Conservation (phyloP, 2,888 invertebrate genomes). For the Acrobasis suavella region DNA sequence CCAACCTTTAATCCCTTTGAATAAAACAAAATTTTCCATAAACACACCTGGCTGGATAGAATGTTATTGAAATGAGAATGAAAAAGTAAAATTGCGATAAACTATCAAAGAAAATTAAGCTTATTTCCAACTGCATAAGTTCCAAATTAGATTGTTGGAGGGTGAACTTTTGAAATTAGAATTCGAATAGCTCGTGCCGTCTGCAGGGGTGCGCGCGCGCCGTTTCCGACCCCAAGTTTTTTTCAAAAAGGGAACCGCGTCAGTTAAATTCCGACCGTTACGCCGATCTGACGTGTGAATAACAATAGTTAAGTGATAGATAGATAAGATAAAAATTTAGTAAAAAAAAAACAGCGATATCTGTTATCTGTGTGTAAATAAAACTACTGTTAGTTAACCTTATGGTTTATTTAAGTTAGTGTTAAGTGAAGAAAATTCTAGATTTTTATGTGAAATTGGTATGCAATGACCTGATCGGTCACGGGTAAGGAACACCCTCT, state of each 20-base stretch:
- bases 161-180: conserved; percentile 32
- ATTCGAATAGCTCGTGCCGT: conserved; percentile 64
- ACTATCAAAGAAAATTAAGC: conserved; percentile 29
- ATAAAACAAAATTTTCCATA: conserved; percentile 14
- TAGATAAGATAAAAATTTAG: conserved; percentile 22
- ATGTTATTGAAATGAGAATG: conserved; percentile 19
- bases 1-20: not conserved
- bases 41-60: conserved; percentile 10
- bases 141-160: conserved; percentile 24
- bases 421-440: conserved; percentile 16
- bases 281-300: conserved; percentile 42
- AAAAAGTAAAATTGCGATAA: conserved; percentile 22
- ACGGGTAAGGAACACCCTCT: conserved; percentile 54
- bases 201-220: conserved; percentile 73
- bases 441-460: conserved; percentile 12
- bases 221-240: conserved; percentile 61
- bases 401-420: not conserved
- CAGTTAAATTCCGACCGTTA: conserved; percentile 70
- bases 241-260: conserved; percentile 57
- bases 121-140: accelerated
- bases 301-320: conserved; percentile 16
- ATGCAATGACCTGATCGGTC: conserved; percentile 45
- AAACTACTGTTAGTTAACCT: not conserved
- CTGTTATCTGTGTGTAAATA: conserved; percentile 15
- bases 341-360: conserved; percentile 26